Evolutionary conservation across 2,888 invertebrate species (phyloP).

Genomic region (Epinotia brunnichana): DNA sequence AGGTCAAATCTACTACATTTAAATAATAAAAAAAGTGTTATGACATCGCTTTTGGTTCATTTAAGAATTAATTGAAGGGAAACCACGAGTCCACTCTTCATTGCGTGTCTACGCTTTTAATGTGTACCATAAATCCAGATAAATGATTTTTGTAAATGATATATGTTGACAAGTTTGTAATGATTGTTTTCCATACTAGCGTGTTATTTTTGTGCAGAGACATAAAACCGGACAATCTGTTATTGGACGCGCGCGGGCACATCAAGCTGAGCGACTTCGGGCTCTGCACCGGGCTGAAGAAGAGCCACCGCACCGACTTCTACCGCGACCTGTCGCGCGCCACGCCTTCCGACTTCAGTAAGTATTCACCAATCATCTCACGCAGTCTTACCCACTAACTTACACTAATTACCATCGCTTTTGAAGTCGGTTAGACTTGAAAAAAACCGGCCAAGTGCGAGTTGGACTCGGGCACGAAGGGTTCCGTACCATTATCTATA

Average conservation of each 20-base stretch:
- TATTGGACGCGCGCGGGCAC: slow-evolving; percentile 98
- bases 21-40: no score
- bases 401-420: not conserved
- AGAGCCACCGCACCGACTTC: slow-evolving; percentile 99
- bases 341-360: slow-evolving; percentile 97
- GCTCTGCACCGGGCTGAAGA: slow-evolving; percentile 99
- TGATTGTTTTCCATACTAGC: no score
- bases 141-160: not conserved
- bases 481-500: no score
- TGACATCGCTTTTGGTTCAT: no score
- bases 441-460: no score
- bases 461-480: no score
- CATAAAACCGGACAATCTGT: slow-evolving; percentile 99
- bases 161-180: not conserved
- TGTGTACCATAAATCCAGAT: not conserved
- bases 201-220: slow-evolving; percentile 85
- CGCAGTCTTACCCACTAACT: not conserved
- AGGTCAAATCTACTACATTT: no score
- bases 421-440: no score
- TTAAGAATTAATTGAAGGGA: no score
- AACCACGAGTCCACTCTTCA: no score
- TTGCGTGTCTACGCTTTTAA: no score
- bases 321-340: slow-evolving; percentile 98
- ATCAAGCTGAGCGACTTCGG: slow-evolving; percentile 98
- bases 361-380: slow-evolving; percentile 63